Base-by-base conservation (phyloP, 2,888 invertebrate species). In the Cetonia aurata region DNA sequence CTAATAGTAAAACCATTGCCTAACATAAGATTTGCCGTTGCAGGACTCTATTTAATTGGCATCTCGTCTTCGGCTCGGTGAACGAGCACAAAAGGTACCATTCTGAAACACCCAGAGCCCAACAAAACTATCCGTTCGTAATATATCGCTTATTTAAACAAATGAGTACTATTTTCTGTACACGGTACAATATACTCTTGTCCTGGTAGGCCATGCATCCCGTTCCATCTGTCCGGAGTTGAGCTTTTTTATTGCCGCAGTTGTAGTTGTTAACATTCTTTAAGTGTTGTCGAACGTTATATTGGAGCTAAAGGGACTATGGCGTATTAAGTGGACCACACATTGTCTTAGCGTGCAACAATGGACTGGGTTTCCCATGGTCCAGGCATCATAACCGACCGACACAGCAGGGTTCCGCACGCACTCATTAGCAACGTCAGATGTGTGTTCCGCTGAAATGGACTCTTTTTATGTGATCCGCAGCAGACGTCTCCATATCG, bases 341-440 rank as follows among this genome's bases (percentile, higher is more conserved):
- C 81, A 80, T 81, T 75, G 77, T 74, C 75, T 74, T 74, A 72
- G 73, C 73, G 74, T 75, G 76, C 75, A 80, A 79, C 79, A 81
- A 80, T 80, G 78, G 80, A 76, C 77, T 77, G 76, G 76, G 78
- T 80, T 79, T 78, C 77, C 77, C 70, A 73, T 73, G 68, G 67
- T 67, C 72, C 75, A 78, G 76, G 78, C 77, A 75, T 78, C 78
- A 77, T 76, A 77, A 76, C 76, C 76, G 75, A 77, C 77, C 76
- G 76, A 75, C 80, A 72, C 83, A 80, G 82, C 83, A 73, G 81
- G 83, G 77, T 74, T 74, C 80, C 71, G 81, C 83, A 83, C 83
- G 83, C 82, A 83, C 82, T 83, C 83, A 83, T 83, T 83, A 83
- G 81, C 81, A 76, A 80, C 79, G 81, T 81, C 80, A 79, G 79